These are phyloP conservation scores for Opisthocomus hoazin DNA, from an alignment of 2,113 vertebrate species.

Conservation along the genomic window DNA sequence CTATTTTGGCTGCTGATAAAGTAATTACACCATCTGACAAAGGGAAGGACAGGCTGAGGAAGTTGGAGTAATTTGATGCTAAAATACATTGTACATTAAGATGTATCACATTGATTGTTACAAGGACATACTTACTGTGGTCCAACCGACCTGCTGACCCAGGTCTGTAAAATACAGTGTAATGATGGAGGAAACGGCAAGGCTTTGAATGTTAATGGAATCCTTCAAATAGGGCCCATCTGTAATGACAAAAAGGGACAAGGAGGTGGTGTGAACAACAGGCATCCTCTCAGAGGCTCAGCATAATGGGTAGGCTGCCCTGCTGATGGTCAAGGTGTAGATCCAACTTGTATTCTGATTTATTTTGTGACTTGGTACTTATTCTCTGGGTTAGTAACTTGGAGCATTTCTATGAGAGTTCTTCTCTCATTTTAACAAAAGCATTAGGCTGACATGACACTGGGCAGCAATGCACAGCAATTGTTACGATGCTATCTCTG, in stretches of 20 bases:
- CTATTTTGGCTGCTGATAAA: neutral
- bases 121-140: constrained; percentile 67
- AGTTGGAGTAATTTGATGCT: neutral
- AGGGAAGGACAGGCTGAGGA: neutral
- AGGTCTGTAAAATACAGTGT: constrained; percentile 78
- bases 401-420: neutral
- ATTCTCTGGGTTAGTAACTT: neutral
- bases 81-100: neutral
- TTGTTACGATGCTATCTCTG: neutral
- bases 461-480: neutral
- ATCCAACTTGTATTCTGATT: neutral
- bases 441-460: neutral
- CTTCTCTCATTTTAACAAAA: neutral
- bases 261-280: neutral
- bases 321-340: neutral
- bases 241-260: neutral
- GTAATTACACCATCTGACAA: neutral
- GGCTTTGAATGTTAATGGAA: constrained; percentile 57
- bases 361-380: neutral
- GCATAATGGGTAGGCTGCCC: neutral
- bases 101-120: neutral
- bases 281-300: neutral
- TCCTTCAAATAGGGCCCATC: constrained; percentile 73
- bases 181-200: constrained; percentile 71
- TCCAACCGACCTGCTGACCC: constrained; percentile 78